Base-by-base conservation (phyloP, 2,797 vertebrate species). In the Aeoliscus strigatus region DNA sequence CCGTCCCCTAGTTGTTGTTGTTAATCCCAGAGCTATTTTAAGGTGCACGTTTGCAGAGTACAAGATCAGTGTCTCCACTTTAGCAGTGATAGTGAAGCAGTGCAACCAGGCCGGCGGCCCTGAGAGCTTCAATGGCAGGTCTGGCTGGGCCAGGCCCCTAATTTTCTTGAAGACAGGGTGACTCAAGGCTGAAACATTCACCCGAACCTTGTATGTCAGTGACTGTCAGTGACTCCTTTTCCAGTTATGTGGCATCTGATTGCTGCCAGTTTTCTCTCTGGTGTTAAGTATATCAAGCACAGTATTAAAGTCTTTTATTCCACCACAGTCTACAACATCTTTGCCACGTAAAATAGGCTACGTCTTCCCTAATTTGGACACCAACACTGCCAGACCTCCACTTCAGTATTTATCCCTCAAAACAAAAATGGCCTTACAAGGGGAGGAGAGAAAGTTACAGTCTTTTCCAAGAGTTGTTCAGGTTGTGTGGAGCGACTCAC, bases 1-100 rank as follows among this genome's bases (percentile, higher is more conserved):
- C 72, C 80, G 75, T 80, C 77, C 56, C 70, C 74, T 75, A 61
- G 72, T 79, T 73, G 66, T 39, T 13, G 58, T 66, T 82, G 59
- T 67, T 86, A 86, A 86, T 85, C 86, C 66, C 38, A 11, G 16
- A 12, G 66, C 82, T 88, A 84, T 88, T 87, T 87, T 75, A 70
- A 81, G 80, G 17, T 34, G 24, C 52, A 35, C 29, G 52, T 72
- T 66, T 79, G 37, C 42, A 26, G 36, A 41, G 49, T 49, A 33
- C 15, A 55, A 73, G 64, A 75, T 64, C 52, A 54, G 54, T 63
- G 66, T 40, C 27, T 40, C 5, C 32, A 51, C 37, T 51, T 70
- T 61, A 68, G 57, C 57, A 35, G 52, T 40, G 62, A 60, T 70
- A 36, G 58, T 42, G 43, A n/a, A n/a, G n/a, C n/a, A 60, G 42